These are phyloP conservation scores for Peromyscus leucopus DNA, from an alignment of 2,113 vertebrate species.

Conservation along the genomic window DNA sequence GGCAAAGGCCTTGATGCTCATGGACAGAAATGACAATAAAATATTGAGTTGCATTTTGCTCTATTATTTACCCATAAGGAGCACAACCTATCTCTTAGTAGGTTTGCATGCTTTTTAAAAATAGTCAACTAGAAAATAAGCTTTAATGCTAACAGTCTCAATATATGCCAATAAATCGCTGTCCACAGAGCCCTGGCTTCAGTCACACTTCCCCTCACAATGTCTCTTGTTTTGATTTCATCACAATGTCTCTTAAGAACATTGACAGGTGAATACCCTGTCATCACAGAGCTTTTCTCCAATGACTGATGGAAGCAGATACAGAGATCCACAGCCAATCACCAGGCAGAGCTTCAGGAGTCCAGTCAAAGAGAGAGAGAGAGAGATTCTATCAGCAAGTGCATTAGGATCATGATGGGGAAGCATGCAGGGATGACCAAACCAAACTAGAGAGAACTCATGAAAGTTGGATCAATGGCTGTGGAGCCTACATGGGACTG, in stretches of 20 bases:
- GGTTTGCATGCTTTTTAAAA: conserved; percentile 23
- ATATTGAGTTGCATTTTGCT: conserved; percentile 24
- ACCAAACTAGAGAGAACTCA: too few relatives aligned
- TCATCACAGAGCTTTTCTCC: too few relatives aligned
- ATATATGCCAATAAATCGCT: not conserved
- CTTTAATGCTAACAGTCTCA: not conserved
- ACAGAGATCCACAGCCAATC: too few relatives aligned
- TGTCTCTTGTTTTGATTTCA: not conserved
- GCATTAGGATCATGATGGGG: too few relatives aligned
- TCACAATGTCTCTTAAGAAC: not conserved
- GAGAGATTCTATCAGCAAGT: too few relatives aligned
- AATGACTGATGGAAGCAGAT: too few relatives aligned
- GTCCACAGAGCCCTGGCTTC: not conserved
- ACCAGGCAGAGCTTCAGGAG: too few relatives aligned
- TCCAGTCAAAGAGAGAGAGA: too few relatives aligned
- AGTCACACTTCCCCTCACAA: not conserved
- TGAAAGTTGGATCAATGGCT: too few relatives aligned
- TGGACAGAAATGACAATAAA: conserved; percentile 62
- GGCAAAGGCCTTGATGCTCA: conserved; percentile 20
- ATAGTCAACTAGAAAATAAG: conserved; percentile 45
- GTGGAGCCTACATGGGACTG: too few relatives aligned
- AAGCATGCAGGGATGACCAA: too few relatives aligned
- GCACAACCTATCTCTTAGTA: not conserved
- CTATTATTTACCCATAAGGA: not conserved
- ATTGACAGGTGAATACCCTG: not conserved